phyloP scores from a whole-genome alignment of 2,113 vertebrate species.

The Malurus melanocephalus region DNA sequence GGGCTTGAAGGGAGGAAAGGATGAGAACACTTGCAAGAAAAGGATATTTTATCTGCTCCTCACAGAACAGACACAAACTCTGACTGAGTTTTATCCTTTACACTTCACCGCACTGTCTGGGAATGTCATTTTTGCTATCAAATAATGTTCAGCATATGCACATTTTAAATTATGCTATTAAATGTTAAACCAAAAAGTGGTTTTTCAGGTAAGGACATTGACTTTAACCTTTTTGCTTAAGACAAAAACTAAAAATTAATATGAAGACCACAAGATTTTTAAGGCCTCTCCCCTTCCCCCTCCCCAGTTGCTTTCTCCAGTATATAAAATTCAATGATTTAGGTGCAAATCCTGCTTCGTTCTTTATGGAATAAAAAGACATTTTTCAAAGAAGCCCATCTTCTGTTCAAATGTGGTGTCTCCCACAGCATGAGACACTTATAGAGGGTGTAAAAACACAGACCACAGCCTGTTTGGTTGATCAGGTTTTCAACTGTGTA shows the following conservation, averaged over 20 bases:
- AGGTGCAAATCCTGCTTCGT: neutral
- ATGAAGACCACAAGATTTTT: neutral
- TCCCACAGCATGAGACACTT: neutral
- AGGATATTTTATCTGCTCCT: constrained; percentile 19
- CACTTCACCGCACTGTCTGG: neutral
- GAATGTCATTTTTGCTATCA: constrained; percentile 19
- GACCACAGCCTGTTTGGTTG: neutral
- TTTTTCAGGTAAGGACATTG: neutral
- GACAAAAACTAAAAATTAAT: neutral
- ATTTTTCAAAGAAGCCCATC: neutral
- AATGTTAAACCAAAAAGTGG: neutral
- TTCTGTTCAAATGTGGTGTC: neutral
- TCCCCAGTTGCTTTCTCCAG: neutral
- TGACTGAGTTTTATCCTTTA: neutral
- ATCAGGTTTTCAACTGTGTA: neutral
- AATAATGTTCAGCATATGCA: neutral
- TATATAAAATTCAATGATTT: neutral
- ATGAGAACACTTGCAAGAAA: constrained; percentile 21
- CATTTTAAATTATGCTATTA: neutral
- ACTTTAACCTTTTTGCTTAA: neutral
- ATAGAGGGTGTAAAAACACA: neutral
- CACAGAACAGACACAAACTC: neutral
- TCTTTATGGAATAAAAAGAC: neutral
- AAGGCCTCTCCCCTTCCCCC: neutral
- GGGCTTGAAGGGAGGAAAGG: neutral